Evolutionary conservation across 1,140 invertebrate genomes (phyloP).

Genomic region (Drosophila tristis): DNA sequence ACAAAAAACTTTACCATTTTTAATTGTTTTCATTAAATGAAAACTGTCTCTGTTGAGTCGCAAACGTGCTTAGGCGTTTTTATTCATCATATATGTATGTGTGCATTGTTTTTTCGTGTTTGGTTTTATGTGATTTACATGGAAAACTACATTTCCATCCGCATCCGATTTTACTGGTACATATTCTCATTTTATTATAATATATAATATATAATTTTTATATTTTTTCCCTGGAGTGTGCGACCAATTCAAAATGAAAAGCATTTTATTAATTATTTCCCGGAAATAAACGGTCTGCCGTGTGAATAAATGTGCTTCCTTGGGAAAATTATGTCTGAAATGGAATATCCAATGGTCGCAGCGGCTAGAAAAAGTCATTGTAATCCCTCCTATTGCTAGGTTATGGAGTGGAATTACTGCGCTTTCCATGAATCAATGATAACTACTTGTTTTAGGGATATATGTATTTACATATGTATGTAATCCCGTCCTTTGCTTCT

Average conservation of each 20-base stretch:
- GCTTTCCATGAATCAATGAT: constrained; percentile 1
- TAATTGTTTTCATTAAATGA: constrained; percentile 29
- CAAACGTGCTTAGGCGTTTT: constrained; percentile 43
- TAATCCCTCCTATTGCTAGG: constrained; percentile 6
- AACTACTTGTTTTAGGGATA: too few species aligned
- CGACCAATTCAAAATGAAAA: constrained; percentile 23
- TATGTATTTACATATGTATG: too few species aligned
- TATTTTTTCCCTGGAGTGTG: constrained; percentile 23
- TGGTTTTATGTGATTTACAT: constrained; percentile 54
- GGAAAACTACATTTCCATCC: constrained; percentile 1
- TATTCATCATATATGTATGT: background rate
- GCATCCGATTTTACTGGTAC: too few species aligned
- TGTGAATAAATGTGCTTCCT: constrained; percentile 50
- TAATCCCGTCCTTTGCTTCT: too few species aligned
- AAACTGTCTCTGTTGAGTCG: constrained; percentile 6
- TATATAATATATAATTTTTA: too few species aligned
- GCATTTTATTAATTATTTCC: constrained; percentile 37
- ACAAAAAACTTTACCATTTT: constrained; percentile 21
- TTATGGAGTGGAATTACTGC: background rate
- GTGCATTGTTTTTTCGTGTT: constrained; percentile 13
- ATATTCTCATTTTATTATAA: constrained; percentile 22
- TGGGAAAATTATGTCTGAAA: constrained; percentile 24
- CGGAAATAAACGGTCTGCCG: constrained; percentile 41
- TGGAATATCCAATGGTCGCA: constrained; percentile 20
- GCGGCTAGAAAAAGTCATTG: background rate